A percentile compares a stretch with the other conserved stretches of the same genome.
These are phyloP conservation scores for Tachystola acroxantha DNA, from an alignment of 2,888 invertebrate species.

Conservation along the genomic window DNA sequence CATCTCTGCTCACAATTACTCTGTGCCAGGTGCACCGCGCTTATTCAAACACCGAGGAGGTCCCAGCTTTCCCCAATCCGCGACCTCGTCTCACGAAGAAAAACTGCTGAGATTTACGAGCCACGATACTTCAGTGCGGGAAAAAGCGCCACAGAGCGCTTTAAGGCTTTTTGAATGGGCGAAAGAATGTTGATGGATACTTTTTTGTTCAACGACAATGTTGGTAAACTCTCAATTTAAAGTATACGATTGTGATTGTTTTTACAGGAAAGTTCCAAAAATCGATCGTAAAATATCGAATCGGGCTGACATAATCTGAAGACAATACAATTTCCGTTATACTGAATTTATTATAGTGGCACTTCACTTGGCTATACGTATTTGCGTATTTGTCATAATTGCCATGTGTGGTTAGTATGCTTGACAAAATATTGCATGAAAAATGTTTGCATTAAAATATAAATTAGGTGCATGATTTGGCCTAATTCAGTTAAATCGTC, in stretches of 20 bases:
- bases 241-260: background rate
- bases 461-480: too few species aligned
- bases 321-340: too few species aligned
- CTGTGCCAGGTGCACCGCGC: conserved; percentile 43
- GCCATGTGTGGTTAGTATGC: too few species aligned
- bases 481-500: too few species aligned
- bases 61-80: conserved; percentile 44
- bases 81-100: conserved; percentile 36
- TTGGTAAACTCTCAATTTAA: conserved; percentile 1
- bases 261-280: background rate
- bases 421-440: too few species aligned
- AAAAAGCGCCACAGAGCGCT: conserved; percentile 34
- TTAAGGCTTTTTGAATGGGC: conserved; percentile 22
- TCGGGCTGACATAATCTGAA: too few species aligned
- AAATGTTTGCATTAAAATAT: too few species aligned
- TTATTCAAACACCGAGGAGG: conserved; percentile 31
- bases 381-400: too few species aligned
- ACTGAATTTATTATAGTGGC: too few species aligned
- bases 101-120: conserved; percentile 60
- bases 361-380: too few species aligned
- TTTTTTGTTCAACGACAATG: conserved; percentile 9
- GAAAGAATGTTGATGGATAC: conserved; percentile 27
- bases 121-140: conserved; percentile 21
- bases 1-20: conserved; percentile 16
- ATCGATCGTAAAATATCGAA: background rate